Conservation (phyloP, 2,113 vertebrate species). For the Monopterus albus region DNA sequence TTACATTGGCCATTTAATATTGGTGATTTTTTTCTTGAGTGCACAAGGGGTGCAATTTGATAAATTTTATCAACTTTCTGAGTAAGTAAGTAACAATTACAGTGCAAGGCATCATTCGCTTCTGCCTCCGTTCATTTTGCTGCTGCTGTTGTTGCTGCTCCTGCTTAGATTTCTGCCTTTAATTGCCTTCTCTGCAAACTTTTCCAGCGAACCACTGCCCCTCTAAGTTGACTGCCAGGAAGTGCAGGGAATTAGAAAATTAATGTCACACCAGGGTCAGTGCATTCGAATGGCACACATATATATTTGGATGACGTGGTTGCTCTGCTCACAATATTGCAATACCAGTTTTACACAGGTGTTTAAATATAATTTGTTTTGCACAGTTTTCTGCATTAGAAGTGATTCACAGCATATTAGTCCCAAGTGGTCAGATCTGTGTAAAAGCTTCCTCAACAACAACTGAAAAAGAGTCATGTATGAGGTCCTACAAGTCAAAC, state of each 20-base stretch:
- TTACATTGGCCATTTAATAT: conserved; percentile 76
- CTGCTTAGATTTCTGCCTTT: conserved; percentile 63
- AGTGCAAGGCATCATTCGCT: conserved; percentile 44
- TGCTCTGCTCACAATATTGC: conserved; percentile 12
- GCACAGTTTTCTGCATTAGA: neutral
- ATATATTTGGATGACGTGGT: conserved; percentile 17
- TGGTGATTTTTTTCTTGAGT: conserved; percentile 56
- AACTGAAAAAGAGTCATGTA: neutral
- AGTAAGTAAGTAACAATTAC: conserved; percentile 77
- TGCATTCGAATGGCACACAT: conserved; percentile 62
- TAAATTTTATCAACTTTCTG: conserved; percentile 75
- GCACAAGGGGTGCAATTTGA: conserved; percentile 70
- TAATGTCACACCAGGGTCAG: conserved; percentile 73
- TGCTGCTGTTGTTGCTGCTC: conserved; percentile 54
- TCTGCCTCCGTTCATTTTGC: conserved; percentile 43
- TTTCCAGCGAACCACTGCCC: conserved; percentile 77
- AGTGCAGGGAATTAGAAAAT: conserved; percentile 82
- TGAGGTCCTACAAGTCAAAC: conserved; percentile 15
- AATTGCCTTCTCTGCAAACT: conserved; percentile 75
- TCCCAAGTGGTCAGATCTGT: neutral
- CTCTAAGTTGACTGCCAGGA: conserved; percentile 81
- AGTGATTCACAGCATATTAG: neutral
- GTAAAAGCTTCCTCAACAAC: neutral
- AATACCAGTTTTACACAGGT: conserved; percentile 9
- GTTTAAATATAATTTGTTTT: conserved; percentile 15